phyloP scores from a whole-genome alignment of 2,113 vertebrate genomes.

The Nannobrachium achirus region DNA sequence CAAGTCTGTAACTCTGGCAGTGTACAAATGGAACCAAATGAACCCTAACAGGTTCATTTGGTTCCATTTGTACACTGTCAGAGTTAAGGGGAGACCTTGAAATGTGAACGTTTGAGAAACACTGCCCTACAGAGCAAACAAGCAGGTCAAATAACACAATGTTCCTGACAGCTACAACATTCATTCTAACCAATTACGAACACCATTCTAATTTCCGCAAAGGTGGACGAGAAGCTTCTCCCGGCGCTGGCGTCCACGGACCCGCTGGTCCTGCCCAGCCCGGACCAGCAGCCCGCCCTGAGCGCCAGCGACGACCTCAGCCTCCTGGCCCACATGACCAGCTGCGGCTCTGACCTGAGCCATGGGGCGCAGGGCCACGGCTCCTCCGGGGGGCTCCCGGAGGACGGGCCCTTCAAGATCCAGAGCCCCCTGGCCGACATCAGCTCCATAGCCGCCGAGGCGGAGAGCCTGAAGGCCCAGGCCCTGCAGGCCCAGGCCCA shows the following conservation, averaged over 20 bases:
- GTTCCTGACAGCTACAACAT: no score
- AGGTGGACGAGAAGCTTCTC: constrained; percentile 92
- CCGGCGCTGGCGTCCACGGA: constrained; percentile 90
- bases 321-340: constrained; percentile 92
- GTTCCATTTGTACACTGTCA: no score
- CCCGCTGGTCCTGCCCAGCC: constrained; percentile 86
- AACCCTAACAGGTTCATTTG: no score
- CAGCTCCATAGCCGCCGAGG: constrained; percentile 85
- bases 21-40: no score
- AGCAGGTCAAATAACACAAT: no score
- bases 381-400: constrained; percentile 74
- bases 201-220: constrained; percentile 49
- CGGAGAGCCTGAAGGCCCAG: constrained; percentile 87
- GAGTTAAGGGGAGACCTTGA: no score
- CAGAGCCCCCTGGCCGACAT: constrained; percentile 87
- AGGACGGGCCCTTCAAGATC: constrained; percentile 79
- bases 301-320: constrained; percentile 94
- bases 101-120: no score
- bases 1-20: no score
- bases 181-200: no score
- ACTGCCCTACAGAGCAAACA: no score
- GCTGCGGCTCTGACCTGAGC: constrained; percentile 85
- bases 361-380: constrained; percentile 83
- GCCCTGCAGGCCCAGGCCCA: constrained; percentile 76
- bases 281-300: constrained; percentile 79